Evolutionary conservation across 2,888 invertebrate genomes (phyloP).

Genomic region (Alsophila aescularia): DNA sequence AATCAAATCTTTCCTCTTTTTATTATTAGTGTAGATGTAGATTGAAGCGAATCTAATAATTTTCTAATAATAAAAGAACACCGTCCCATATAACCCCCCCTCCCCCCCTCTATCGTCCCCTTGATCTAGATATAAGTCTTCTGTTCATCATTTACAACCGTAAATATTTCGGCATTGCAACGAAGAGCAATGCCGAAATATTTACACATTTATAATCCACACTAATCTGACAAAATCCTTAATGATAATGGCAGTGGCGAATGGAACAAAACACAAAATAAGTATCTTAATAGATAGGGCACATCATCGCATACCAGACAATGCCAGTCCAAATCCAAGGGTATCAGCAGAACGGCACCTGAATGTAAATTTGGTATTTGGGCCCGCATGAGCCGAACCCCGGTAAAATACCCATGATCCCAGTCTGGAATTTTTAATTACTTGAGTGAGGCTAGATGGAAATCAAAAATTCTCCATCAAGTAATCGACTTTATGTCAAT

Average conservation of each 20-base stretch:
- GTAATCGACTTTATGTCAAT: slow-evolving; percentile 1
- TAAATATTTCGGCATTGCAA: no score
- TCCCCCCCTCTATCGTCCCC: no score
- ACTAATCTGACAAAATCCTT: background rate
- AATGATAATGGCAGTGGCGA: background rate
- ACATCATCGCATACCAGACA: background rate
- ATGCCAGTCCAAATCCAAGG: slow-evolving; percentile 41
- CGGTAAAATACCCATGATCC: slow-evolving; percentile 51
- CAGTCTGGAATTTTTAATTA: slow-evolving; percentile 58
- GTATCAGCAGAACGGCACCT: slow-evolving; percentile 31
- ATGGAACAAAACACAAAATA: background rate
- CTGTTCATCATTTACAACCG: no score
- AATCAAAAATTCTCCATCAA: slow-evolving; percentile 12
- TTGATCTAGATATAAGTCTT: no score
- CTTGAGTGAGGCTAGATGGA: slow-evolving; percentile 13
- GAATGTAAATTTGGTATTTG: slow-evolving; percentile 33
- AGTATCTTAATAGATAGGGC: background rate
- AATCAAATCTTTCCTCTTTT: no score
- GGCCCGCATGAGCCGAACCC: slow-evolving; percentile 53
- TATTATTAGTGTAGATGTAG: no score
- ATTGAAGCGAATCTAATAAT: no score
- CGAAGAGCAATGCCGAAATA: no score
- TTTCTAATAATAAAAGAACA: no score
- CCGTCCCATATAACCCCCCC: no score
- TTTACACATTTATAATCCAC: no score